Percentiles rank a stretch among this genome's conserved stretches.
Evolutionary conservation across 2,888 invertebrate genomes (phyloP).

Genomic region (Folsomia candida): DNA sequence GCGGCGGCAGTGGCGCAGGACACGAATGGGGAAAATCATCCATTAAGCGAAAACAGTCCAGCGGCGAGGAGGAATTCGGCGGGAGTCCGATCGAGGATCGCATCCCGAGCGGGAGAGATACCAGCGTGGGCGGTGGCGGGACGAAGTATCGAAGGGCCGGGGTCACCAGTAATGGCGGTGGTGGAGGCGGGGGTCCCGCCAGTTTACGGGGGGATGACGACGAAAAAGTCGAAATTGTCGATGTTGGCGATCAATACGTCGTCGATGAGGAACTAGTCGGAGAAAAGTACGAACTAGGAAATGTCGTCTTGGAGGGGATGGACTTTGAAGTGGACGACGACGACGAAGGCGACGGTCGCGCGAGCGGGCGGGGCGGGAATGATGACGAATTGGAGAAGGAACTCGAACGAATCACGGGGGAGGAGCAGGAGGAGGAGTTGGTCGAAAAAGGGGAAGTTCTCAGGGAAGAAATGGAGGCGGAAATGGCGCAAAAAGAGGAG

Average conservation of each 20-base stretch:
- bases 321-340: slow-evolving; percentile 21
- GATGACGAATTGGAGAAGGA: slow-evolving; percentile 41
- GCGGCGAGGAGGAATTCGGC: slow-evolving; percentile 12
- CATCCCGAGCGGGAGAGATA: neutral
- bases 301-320: neutral
- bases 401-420: neutral
- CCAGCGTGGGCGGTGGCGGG: neutral
- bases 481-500: neutral
- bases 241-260: slow-evolving; percentile 36
- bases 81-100: slow-evolving; percentile 23
- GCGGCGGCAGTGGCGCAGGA: neutral
- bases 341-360: slow-evolving; percentile 16
- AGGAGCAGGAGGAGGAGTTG: slow-evolving; percentile 10
- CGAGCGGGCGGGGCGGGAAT: slow-evolving; percentile 32
- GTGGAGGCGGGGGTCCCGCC: slow-evolving; percentile 22
- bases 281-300: slow-evolving; percentile 41
- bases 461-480: neutral
- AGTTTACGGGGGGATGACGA: slow-evolving; percentile 49
- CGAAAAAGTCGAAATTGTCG: slow-evolving; percentile 51
- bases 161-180: neutral
- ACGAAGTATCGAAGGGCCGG: neutral
- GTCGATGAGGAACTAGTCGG: slow-evolving; percentile 35
- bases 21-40: slow-evolving; percentile 36
- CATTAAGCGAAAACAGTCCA: slow-evolving; percentile 22
- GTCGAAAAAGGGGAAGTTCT: slow-evolving; percentile 2